Evolutionary conservation across 2,797 vertebrate species (phyloP), one percentile per base, ranked within the genome.

Genomic region (Acanthurus lineatus): DNA sequence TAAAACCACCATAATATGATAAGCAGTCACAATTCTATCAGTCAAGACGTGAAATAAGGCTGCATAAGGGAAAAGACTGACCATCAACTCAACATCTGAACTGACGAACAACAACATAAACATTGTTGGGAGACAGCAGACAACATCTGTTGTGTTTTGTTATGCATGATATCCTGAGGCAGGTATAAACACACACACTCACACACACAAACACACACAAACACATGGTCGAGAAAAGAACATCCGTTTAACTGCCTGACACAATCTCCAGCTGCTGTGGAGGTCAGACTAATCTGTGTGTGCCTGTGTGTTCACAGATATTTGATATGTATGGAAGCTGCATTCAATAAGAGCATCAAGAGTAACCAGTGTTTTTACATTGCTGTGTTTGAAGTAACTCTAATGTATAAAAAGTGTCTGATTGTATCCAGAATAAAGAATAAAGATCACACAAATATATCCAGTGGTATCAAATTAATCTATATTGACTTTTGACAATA

Each of bases 201-300:
- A 62, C 32, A 52, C 53, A 60, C 35, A 72, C 45, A 54, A 44
- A 56, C 11, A 40, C 52, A 72, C 28, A 65, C 48, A 64, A 20
- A 79, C 44, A 17, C 15, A 65, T 4, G 59, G 52, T 45, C 79
- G 53, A 76, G 58, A 65, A 79, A 65, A 79, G 58, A 76, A 78
- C 76, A 90, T 75, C 82, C 84, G 86, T 19, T 76, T 25, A 35
- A 74, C 60, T n/a, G 42, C 17, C 74, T 72, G 78, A 88, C 86
- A 81, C 71, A 54, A 86, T 85, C 81, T 83, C 76, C 76, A 83
- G 78, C 78, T 78, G 80, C 69, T 84, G 80, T 52, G 77, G 81
- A 73, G 69, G 69, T 81, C 65, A 70, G 67, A 81, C 48, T 83
- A 73, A 78, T 75, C 17, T 67, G 53, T 76, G 59, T 35, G 68